Base-by-base conservation (phyloP, 2,888 invertebrate genomes). In the Drosophila birchii region DNA sequence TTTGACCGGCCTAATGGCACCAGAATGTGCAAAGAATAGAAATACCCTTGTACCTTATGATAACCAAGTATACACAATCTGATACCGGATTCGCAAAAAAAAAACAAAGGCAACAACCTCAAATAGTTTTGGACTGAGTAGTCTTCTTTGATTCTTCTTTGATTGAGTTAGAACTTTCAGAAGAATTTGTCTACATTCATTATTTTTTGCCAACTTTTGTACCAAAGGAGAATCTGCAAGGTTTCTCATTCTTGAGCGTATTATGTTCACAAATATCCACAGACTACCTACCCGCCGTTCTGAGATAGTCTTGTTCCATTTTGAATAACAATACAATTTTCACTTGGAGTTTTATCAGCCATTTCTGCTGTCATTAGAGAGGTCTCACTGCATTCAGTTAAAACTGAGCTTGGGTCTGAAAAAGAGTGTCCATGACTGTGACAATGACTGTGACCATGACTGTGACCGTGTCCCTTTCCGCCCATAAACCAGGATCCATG, bases 401-500 rank as follows among this genome's bases (percentile, higher is more conserved):
- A 20, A 16, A 18, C 29, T 29, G 44, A 18, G 18, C 43, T 64
- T 7, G 26, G 26, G 7, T 43, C 36, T 2, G 36, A 29, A 14
- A 51, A 34, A 20, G 39, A 57, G n/a, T 49, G 58, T 23, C 20
- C 49, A 36, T 75, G 68, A 43, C 36, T 61, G 51, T 70, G 61
- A 32, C 23, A 39, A 18, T 85, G 75, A 3, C 47, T 41, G 32
- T 74, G 72, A 0, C 79, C 41, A 53, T 77, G 78, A 1, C 75
- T 32, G 12, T 80, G 80, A 1, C 78, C 78, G 64, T 90, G 91
- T 32, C 78, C 80, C 69, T 69, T 54, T 70, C 61, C 62, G 93
- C 93, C 12, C 44, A 47, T 71, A 38, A 93, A 92, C 71, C 95
- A 95, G 75, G 95, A 94, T 5, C 95, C 95, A 90, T 97, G 97